Evolutionary conservation across 2,888 invertebrate species (phyloP), one percentile per base, ranked within the genome.

Genomic region (Cynaeus angustus): DNA sequence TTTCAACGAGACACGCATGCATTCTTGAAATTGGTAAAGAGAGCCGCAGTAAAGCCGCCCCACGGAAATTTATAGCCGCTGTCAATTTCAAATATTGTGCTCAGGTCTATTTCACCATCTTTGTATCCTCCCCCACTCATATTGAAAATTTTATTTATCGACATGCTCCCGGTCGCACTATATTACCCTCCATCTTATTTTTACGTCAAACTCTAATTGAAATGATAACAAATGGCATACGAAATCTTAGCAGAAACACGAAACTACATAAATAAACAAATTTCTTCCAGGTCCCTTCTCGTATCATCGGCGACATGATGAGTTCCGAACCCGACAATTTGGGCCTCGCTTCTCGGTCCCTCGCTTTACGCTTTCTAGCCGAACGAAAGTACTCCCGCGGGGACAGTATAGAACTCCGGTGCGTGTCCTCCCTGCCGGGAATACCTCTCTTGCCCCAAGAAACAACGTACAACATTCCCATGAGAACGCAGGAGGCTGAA

Each of bases 401-500:
- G 61, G 75, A 79, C 71, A 76, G 74, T 21, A 73, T 84, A 37
- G 82, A 83, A 72, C 74, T 84, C 21, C 77, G 79, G 43, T 84
- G 84, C 78, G 79, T 80, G 61, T 80, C 82, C 43, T 78, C 79
- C 14, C 78, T 83, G 64, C 82, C 83, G 28, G 82, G 82, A 52
- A 78, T 83, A 38, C 82, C 83, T 1, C 73, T 80, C 38, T 75
- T 77, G 45, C 80, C 81, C 13, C 81, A 78, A 66, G 74, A 74
- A 5, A 76, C 80, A 28, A 77, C 77, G 38, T 72, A 72, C 37
- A 74, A 76, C 14, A 72, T 80, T 14, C 70, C 71, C 41, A 66
- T 79, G 70, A 79, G 75, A 48, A 68, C 71, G 16, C 71, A 74
- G 43, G 68, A 71, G 33, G 74, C 75, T 46, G 80, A 72, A 68